A percentile compares a stretch with the other conserved stretches of the same genome.
These are phyloP conservation scores for Odontesthes bonariensis DNA, from an alignment of 2,113 vertebrate species.

Conservation along the genomic window DNA sequence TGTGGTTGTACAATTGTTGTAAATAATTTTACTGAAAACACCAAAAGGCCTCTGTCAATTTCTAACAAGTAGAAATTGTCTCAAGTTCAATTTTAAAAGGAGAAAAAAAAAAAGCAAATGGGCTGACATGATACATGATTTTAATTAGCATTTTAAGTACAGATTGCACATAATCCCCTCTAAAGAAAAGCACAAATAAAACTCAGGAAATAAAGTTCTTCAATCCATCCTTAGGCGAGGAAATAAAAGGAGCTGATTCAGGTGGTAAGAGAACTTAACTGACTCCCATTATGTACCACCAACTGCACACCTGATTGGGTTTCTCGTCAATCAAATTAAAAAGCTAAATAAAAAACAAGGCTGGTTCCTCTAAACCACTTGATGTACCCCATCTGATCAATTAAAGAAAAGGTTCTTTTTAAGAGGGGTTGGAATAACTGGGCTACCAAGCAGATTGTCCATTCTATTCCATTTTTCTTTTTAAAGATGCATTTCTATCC, in stretches of 20 bases:
- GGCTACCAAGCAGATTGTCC: slow-evolving; percentile 68
- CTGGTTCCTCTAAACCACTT: slow-evolving; percentile 71
- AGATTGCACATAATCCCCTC: slow-evolving; percentile 83
- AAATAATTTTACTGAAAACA: slow-evolving; percentile 34
- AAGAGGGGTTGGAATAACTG: slow-evolving; percentile 59
- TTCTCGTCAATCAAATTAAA: slow-evolving; percentile 82
- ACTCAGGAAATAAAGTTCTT: slow-evolving; percentile 44
- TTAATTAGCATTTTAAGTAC: slow-evolving; percentile 66
- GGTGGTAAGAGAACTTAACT: slow-evolving; percentile 58
- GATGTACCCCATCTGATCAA: slow-evolving; percentile 64
- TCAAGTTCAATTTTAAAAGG: background rate
- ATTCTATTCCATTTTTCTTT: slow-evolving; percentile 25
- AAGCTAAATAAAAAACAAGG: slow-evolving; percentile 80
- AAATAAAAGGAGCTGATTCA: slow-evolving; percentile 54
- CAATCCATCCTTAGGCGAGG: slow-evolving; percentile 53
- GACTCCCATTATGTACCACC: slow-evolving; percentile 56
- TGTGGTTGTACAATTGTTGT: slow-evolving; percentile 37
- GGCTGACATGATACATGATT: slow-evolving; percentile 77
- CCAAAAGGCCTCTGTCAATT: background rate
- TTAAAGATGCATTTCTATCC: slow-evolving; percentile 59
- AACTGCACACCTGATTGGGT: slow-evolving; percentile 70
- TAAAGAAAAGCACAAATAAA: slow-evolving; percentile 71
- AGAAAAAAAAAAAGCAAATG: background rate
- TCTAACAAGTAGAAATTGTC: background rate
- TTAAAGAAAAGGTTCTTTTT: slow-evolving; percentile 70